Evolutionary conservation across 2,113 vertebrate species (phyloP), one percentile per base, ranked within the genome.

Genomic region (Heloderma charlesbogerti): DNA sequence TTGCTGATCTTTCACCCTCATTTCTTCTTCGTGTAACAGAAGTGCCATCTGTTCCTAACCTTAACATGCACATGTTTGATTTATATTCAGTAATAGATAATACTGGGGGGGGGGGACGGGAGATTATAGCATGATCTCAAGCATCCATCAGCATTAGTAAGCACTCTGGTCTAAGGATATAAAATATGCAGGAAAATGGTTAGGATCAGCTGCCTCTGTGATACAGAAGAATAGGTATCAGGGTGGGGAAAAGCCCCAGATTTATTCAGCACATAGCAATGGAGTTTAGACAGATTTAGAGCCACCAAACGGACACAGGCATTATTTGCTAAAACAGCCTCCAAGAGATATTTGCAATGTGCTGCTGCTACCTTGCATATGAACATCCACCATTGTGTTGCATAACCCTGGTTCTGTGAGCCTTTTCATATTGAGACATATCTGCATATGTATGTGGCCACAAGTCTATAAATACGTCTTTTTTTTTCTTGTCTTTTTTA

Each of bases 11-110:
- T 92, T 89, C 92, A 89, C 95, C 93, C 96, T 85, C 87, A 4
- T 95, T 91, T 96, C 94, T 96, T 94, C 95, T 91, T 94, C 88
- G 48, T 91, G 96, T 71, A 87, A 95, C 95, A 96, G 96, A 97
- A 96, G 95, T 96, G 78, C 97, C 97, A 97, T 98, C 97, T 98
- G 97, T 95, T 96, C 96, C 69, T 93, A 87, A 94, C 92, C 94
- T 94, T 92, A 90, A 92, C 84, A 90, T 78, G 88, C 92, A 94
- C 91, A 88, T 89, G 85, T 96, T 96, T 95, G 94, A 93, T 96
- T 97, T 88, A 93, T 96, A 95, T 96, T 96, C 96, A 93, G 89
- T 75, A 93, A 91, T 95, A 96, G 94, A 94, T 94, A 95, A 84
- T 89, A 91, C 71, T 75, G 92, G 93, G 84, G 40, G 3, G n/a